Percentiles rank a stretch among this genome's conserved stretches.
phyloP scores from a whole-genome alignment of 2,888 invertebrate genomes.

The Cactoblastis cactorum region DNA sequence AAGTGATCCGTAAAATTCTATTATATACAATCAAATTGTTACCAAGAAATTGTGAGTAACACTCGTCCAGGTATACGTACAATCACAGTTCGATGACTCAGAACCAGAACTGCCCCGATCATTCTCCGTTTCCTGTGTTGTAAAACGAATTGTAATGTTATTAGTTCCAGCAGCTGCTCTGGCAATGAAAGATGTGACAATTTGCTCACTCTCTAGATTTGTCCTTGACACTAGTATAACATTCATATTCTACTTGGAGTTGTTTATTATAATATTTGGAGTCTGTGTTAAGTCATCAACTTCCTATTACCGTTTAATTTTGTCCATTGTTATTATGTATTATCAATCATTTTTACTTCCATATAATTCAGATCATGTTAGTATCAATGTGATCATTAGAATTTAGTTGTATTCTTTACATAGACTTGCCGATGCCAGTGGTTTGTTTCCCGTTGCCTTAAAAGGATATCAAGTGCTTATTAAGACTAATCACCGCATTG shows the following conservation, averaged over 20 bases:
- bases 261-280: neutral
- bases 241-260: conserved; percentile 6
- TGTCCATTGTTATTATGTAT: neutral
- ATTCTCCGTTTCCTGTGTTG: conserved; percentile 64
- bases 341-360: neutral
- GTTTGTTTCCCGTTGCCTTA: conserved; percentile 51
- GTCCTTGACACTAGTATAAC: conserved; percentile 32
- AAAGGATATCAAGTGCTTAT: conserved; percentile 42
- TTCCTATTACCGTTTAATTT: conserved; percentile 43
- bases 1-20: too few species aligned
- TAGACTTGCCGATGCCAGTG: conserved; percentile 24
- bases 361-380: conserved; percentile 3
- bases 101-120: conserved; percentile 52
- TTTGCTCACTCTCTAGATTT: conserved; percentile 39
- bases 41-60: conserved; percentile 43
- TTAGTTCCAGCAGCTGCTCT: conserved; percentile 66
- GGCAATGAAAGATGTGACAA: conserved; percentile 40
- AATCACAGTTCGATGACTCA: conserved; percentile 54
- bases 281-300: conserved; percentile 15
- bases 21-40: conserved; percentile 16
- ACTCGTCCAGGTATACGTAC: conserved; percentile 44
- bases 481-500: conserved; percentile 38
- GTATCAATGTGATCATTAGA: neutral
- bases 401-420: conserved; percentile 15
- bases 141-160: conserved; percentile 59